Percentiles rank a stretch among this genome's conserved stretches.
These are phyloP conservation scores for Leptinotarsa defecta DNA, from an alignment of 1,140 invertebrate genomes.

Conservation along the genomic window DNA sequence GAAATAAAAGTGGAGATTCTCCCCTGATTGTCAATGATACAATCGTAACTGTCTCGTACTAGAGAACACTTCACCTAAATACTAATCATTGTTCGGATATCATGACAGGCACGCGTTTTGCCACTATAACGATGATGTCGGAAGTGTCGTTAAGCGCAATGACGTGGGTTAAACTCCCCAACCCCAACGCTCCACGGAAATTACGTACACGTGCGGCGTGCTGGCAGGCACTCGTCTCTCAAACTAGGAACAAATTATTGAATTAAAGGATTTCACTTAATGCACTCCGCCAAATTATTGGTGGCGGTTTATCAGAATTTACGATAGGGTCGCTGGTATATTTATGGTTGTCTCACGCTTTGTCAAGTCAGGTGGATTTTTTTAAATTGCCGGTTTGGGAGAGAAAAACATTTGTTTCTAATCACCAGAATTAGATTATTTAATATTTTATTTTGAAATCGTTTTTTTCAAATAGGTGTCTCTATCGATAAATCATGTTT, in stretches of 20 bases:
- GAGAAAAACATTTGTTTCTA: too few species aligned
- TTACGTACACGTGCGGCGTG: constrained; percentile 39
- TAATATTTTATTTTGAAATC: too few species aligned
- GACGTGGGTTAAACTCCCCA: constrained; percentile 3
- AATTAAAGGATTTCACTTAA: constrained; percentile 33
- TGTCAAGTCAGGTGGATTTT: too few species aligned
- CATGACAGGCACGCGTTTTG: constrained; percentile 10
- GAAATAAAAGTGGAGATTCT: too few species aligned
- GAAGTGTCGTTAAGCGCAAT: constrained; percentile 14
- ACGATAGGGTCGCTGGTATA: background rate
- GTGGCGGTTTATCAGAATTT: background rate
- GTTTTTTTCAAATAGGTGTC: too few species aligned
- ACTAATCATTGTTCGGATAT: constrained; percentile 5
- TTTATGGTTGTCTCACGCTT: background rate
- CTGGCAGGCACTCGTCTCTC: constrained; percentile 20
- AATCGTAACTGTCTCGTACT: background rate
- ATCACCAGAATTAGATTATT: too few species aligned
- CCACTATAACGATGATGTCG: constrained; percentile 11
- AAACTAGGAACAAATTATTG: constrained; percentile 31
- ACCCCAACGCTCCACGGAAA: constrained; percentile 32
- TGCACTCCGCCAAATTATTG: constrained; percentile 26
- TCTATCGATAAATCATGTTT: too few species aligned
- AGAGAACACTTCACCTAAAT: constrained; percentile 11
- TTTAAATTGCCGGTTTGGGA: too few species aligned
- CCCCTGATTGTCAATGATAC: too few species aligned